Percentiles rank a stretch among this genome's conserved stretches.
Conservation (phyloP, 2,113 vertebrate species). For the Dascyllus trimaculatus region DNA sequence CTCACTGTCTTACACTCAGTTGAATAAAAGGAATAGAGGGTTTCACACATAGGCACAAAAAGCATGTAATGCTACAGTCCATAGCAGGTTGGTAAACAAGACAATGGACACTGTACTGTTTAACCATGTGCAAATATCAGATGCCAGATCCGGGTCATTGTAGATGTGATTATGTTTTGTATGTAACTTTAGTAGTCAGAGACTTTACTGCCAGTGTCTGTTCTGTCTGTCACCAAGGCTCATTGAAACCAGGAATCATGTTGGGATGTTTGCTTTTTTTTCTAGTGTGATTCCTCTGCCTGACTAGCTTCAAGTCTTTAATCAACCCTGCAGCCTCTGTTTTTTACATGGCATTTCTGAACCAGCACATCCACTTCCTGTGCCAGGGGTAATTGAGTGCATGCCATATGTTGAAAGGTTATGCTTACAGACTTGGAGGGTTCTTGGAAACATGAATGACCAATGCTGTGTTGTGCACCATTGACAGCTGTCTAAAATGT, state of each 20-base stretch:
- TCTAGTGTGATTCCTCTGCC: not conserved
- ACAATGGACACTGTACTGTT: not conserved
- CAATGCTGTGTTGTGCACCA: not conserved
- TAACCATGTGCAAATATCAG: constrained; percentile 12
- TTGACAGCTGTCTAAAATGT: constrained; percentile 29
- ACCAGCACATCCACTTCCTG: constrained; percentile 11
- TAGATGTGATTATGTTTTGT: constrained; percentile 11
- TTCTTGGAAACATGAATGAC: constrained; percentile 11
- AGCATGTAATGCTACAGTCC: no score
- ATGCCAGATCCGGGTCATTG: constrained; percentile 17
- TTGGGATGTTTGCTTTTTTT: constrained; percentile 22
- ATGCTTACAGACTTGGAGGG: constrained; percentile 15
- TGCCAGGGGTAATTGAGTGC: constrained; percentile 19
- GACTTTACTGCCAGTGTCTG: constrained; percentile 25
- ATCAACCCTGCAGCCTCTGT: constrained; percentile 5
- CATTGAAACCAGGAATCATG: constrained; percentile 43
- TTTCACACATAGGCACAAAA: not conserved
- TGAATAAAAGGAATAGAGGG: not conserved
- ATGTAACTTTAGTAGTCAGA: constrained; percentile 23
- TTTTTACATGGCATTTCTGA: constrained; percentile 29
- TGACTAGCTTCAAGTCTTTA: constrained; percentile 19
- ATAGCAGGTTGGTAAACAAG: no score
- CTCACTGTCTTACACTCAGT: not conserved
- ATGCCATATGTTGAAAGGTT: constrained; percentile 33
- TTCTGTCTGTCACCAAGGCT: constrained; percentile 27